These are phyloP conservation scores for Platyrinchus mystaceus DNA, from an alignment of 2,797 vertebrate genomes.

Conservation along the genomic window DNA sequence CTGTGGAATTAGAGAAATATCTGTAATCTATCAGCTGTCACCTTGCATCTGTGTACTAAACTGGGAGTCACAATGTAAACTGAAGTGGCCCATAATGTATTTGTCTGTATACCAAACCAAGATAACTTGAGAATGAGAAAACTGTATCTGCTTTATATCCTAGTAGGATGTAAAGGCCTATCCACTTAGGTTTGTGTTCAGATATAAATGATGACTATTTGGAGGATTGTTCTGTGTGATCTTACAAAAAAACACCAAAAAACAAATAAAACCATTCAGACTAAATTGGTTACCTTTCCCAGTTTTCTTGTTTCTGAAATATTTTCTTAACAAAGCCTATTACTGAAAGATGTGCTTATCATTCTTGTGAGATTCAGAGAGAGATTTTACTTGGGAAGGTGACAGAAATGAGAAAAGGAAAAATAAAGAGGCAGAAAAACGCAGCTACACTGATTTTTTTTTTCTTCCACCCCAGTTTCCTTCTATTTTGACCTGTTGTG, in stretches of 20 bases:
- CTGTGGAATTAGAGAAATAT: background rate
- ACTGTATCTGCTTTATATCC: background rate
- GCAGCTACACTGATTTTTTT: background rate
- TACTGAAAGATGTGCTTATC: background rate
- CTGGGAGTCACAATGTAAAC: background rate
- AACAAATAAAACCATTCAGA: background rate
- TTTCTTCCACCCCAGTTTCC: background rate
- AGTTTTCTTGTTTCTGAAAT: background rate
- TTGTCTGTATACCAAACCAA: background rate
- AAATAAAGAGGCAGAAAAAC: background rate
- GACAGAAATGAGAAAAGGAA: background rate
- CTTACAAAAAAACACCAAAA: background rate
- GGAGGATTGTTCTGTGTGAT: background rate
- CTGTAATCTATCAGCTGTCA: background rate
- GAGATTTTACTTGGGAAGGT: background rate
- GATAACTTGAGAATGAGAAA: background rate
- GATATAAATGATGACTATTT: background rate
- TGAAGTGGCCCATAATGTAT: background rate
- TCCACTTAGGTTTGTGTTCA: background rate
- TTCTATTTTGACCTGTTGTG: background rate
- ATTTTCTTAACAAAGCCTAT: background rate
- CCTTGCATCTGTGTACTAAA: accelerated
- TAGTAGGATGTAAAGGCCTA: background rate
- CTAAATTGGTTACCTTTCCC: background rate
- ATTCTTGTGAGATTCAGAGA: background rate